phyloP scores from a whole-genome alignment of 2,113 vertebrate genomes.

The Bothrops jararaca region DNA sequence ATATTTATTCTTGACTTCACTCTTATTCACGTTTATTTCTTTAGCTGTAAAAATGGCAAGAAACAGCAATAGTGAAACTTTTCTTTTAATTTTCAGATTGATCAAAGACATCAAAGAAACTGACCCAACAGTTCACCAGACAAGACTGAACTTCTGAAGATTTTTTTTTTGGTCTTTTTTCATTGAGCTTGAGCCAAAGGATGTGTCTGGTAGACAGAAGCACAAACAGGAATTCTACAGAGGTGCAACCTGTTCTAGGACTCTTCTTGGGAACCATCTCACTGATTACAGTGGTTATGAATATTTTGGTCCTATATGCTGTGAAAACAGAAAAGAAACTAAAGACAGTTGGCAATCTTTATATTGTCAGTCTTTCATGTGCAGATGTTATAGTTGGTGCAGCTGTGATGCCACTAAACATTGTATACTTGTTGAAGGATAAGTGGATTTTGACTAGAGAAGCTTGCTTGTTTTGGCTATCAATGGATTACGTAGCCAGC shows the following conservation, averaged over 20 bases:
- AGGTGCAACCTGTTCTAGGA: slow-evolving; percentile 69
- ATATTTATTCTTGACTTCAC: background rate
- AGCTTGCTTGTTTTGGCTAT: slow-evolving; percentile 91
- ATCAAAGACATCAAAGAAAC: background rate
- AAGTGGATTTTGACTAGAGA: slow-evolving; percentile 78
- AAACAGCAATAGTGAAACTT: background rate
- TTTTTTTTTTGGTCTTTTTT: background rate
- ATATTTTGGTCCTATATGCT: slow-evolving; percentile 86
- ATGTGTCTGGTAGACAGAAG: slow-evolving; percentile 63
- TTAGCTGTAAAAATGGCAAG: background rate
- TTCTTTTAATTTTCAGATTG: slow-evolving; percentile 50
- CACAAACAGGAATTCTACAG: slow-evolving; percentile 49
- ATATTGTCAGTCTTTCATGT: slow-evolving; percentile 90
- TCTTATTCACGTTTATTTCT: background rate
- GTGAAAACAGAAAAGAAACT: slow-evolving; percentile 86
- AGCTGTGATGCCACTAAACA: slow-evolving; percentile 90
- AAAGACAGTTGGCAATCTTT: slow-evolving; percentile 91
- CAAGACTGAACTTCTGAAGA: background rate
- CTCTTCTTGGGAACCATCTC: slow-evolving; percentile 81
- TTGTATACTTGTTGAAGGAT: slow-evolving; percentile 79
- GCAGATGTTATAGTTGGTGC: slow-evolving; percentile 90
- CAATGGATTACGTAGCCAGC: slow-evolving; percentile 96
- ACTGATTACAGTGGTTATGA: slow-evolving; percentile 85
- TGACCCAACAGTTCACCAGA: background rate
- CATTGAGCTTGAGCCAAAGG: background rate